phyloP scores from a whole-genome alignment of 2,113 vertebrate species.

The Enhydra lutris region DNA sequence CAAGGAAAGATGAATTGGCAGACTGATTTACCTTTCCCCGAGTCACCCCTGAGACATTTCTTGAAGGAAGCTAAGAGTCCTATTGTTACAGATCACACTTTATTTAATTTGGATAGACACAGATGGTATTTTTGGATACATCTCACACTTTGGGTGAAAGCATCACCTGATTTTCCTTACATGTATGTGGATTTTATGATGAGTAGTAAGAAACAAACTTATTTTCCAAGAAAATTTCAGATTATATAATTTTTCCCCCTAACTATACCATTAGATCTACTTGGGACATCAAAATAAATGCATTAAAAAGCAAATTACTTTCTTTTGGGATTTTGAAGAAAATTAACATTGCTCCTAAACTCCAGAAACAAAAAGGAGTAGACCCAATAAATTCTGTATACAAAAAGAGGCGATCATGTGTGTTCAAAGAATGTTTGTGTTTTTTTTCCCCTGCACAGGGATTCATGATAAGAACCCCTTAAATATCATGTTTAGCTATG shows the following conservation, averaged over 20 bases:
- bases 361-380: background rate
- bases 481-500: background rate
- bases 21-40: background rate
- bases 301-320: background rate
- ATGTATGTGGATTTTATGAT: background rate
- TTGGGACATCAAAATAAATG: background rate
- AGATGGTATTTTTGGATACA: background rate
- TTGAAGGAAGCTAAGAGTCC: background rate
- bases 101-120: background rate
- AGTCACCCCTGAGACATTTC: background rate
- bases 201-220: background rate
- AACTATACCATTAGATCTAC: background rate
- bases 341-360: background rate
- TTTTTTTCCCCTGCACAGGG: background rate
- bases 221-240: background rate
- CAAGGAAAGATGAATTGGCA: background rate
- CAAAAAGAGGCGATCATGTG: slow-evolving; percentile 8
- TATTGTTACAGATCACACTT: background rate
- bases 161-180: background rate
- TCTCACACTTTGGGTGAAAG: background rate
- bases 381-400: background rate
- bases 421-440: slow-evolving; percentile 21
- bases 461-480: slow-evolving; percentile 1
- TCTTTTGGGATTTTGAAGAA: background rate
- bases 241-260: background rate